A percentile compares a stretch with the other conserved stretches of the same genome.
These are phyloP conservation scores for Canis aureus DNA, from an alignment of 2,113 vertebrate genomes.

Conservation along the genomic window DNA sequence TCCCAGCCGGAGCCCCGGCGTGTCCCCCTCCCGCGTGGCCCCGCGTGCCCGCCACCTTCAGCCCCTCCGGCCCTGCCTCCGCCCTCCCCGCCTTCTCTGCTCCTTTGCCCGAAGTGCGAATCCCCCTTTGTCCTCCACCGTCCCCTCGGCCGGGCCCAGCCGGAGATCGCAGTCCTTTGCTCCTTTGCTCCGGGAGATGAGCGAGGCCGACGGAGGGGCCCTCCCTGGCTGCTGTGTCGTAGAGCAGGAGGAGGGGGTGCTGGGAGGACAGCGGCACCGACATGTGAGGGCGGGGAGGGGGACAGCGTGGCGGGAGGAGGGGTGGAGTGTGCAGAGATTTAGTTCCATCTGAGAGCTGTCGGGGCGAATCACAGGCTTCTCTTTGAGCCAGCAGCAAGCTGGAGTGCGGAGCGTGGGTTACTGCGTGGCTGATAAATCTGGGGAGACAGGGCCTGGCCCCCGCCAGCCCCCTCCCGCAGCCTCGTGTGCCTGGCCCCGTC, in stretches of 20 bases:
- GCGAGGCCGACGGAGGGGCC: conserved; percentile 7
- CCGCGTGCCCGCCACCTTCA: not conserved
- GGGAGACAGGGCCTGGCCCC: conserved; percentile 80
- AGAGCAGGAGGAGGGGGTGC: conserved; percentile 45
- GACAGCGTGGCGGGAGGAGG: conserved; percentile 28
- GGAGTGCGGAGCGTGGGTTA: conserved; percentile 81
- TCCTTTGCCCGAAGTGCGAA: conserved; percentile 32
- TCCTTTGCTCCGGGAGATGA: conserved; percentile 31
- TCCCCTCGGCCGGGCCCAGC: not conserved
- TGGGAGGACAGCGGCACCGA: not conserved
- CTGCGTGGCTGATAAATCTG: conserved; percentile 81
- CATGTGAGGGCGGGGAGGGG: conserved; percentile 61
- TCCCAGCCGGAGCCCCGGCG: too few relatives aligned
- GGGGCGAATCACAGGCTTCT: conserved; percentile 85
- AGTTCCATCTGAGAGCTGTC: conserved; percentile 90
- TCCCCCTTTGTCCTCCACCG: conserved; percentile 45
- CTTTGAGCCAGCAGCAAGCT: conserved; percentile 86
- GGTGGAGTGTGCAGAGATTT: conserved; percentile 82
- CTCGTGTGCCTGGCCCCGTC: not conserved
- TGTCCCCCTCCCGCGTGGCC: not conserved
- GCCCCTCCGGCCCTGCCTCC: too few relatives aligned
- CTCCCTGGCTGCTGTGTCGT: conserved; percentile 37
- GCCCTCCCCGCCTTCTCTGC: not conserved
- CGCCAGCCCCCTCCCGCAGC: not conserved
- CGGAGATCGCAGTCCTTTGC: conserved; percentile 64